Evolutionary conservation across 2,888 invertebrate species (phyloP).

Genomic region (Caenorhabditis parvicauda): DNA sequence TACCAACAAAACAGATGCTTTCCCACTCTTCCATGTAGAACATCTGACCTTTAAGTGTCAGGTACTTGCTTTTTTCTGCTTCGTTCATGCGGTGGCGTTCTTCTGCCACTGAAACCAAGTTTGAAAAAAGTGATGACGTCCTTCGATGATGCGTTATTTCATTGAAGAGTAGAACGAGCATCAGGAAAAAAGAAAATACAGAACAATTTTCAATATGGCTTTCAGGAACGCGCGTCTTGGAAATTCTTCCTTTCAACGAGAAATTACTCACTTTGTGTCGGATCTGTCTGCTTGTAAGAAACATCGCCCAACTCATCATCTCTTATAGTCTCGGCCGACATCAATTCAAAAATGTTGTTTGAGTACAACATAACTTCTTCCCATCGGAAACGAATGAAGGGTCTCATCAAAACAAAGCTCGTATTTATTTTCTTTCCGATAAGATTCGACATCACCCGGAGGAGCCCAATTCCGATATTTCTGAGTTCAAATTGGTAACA

Average conservation of each 20-base stretch:
- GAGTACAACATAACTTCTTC: conserved; percentile 88
- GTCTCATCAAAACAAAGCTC: conserved; percentile 86
- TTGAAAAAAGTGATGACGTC: no score
- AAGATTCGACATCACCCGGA: conserved; percentile 80
- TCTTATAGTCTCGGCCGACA: conserved; percentile 76
- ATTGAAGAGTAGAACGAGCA: no score
- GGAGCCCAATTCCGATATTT: conserved; percentile 82
- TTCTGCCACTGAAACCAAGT: conserved; percentile 64
- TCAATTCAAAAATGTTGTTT: conserved; percentile 93
- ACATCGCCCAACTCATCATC: conserved; percentile 36
- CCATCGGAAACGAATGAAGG: conserved; percentile 89
- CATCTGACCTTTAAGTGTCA: conserved; percentile 90
- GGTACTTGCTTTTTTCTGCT: conserved; percentile 53
- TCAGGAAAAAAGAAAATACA: no score
- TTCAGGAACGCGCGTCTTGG: conserved; percentile 1
- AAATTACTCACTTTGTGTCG: conserved; percentile 27
- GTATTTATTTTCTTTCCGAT: conserved; percentile 85
- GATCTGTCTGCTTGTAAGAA: conserved; percentile 29
- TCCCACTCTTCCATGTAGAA: conserved; percentile 97
- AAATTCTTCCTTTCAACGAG: not conserved
- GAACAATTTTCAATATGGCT: no score
- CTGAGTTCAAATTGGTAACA: no score
- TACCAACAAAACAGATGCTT: conserved; percentile 92
- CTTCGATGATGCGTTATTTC: no score
- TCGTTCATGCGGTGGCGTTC: conserved; percentile 68